phyloP scores from a whole-genome alignment of 2,797 vertebrate species.

The Eospalax fontanierii region DNA sequence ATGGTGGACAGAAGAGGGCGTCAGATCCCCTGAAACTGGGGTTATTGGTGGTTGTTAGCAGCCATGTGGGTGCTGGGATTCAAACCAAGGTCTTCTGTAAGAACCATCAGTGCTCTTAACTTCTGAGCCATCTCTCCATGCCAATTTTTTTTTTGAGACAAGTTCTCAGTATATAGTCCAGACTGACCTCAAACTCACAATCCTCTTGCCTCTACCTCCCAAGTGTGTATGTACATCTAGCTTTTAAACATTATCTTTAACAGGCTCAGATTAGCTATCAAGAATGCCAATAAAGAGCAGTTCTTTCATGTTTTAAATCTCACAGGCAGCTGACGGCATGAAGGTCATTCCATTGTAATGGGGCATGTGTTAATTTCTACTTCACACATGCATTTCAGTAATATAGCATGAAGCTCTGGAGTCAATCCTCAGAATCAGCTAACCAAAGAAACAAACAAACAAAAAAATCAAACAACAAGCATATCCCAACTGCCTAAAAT shows the following conservation, averaged over 20 bases:
- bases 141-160: not conserved
- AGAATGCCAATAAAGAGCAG: not conserved
- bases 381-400: not conserved
- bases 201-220: not conserved
- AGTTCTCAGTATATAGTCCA: not conserved
- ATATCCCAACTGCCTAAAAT: not conserved
- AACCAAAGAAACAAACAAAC: not conserved
- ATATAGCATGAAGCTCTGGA: not conserved
- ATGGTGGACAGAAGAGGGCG: too few relatives aligned
- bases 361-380: not conserved
- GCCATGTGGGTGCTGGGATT: too few relatives aligned
- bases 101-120: too few relatives aligned
- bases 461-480: not conserved
- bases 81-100: too few relatives aligned
- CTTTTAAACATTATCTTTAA: conserved; percentile 23
- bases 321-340: not conserved
- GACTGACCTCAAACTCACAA: not conserved
- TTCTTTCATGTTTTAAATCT: conserved; percentile 40
- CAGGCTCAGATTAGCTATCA: conserved; percentile 38
- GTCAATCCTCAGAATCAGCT: not conserved
- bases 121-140: too few relatives aligned
- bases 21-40: too few relatives aligned
- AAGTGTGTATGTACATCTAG: not conserved
- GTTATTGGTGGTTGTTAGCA: too few relatives aligned
- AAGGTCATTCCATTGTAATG: not conserved